Evolutionary conservation across 2,797 vertebrate genomes (phyloP).

Genomic region (Pangasius larnaudii): DNA sequence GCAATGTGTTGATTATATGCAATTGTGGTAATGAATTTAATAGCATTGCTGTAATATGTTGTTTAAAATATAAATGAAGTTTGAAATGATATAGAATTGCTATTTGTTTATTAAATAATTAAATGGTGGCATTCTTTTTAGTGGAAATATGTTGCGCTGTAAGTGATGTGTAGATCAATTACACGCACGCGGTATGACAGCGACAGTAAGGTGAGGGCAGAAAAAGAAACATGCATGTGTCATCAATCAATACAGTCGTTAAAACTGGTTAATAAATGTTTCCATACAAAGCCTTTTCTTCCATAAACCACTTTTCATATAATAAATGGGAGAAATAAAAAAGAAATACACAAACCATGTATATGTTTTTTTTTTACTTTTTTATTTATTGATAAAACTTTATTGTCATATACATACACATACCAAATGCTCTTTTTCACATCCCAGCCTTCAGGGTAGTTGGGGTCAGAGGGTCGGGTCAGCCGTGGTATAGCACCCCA

Average conservation of each 20-base stretch:
- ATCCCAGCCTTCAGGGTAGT: constrained; percentile 7
- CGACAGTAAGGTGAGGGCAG: neutral
- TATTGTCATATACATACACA: neutral
- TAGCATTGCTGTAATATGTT: neutral
- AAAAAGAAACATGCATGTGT: neutral
- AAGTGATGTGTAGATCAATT: neutral
- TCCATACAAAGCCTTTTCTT: neutral
- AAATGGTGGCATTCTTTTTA: neutral
- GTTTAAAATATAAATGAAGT: neutral
- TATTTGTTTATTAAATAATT: neutral
- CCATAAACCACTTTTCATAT: neutral
- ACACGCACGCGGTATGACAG: neutral
- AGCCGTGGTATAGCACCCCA: neutral
- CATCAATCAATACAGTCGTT: neutral
- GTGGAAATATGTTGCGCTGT: neutral
- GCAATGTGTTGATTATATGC: neutral
- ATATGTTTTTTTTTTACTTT: neutral
- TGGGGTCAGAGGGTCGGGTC: neutral
- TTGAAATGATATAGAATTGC: neutral
- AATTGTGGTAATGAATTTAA: neutral
- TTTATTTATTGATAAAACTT: neutral
- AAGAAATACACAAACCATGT: neutral
- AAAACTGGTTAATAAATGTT: neutral
- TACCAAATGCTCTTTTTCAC: neutral
- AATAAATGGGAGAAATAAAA: too few relatives aligned